phyloP scores from a whole-genome alignment of 2,797 vertebrate species.

The Etheostoma perlongum region DNA sequence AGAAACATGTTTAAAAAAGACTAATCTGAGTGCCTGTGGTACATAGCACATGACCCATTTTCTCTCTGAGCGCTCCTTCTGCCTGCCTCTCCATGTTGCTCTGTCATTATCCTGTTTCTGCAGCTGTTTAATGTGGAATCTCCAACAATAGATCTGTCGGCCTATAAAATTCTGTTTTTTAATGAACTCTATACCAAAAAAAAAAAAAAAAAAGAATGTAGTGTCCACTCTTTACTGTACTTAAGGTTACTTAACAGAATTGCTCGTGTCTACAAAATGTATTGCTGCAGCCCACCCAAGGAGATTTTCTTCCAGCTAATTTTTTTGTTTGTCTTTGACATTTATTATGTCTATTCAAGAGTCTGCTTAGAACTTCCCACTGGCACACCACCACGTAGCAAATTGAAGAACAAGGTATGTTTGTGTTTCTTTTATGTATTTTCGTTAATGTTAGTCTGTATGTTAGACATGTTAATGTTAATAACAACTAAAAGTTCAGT shows the following conservation, averaged over 20 bases:
- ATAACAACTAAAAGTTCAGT: not conserved
- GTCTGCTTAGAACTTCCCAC: not conserved
- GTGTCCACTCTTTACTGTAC: not conserved
- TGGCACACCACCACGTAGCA: not conserved
- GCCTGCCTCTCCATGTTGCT: constrained; percentile 46
- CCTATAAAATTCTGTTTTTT: constrained; percentile 16
- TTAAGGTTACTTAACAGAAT: not conserved
- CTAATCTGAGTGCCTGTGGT: constrained; percentile 57
- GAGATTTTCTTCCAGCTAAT: not conserved
- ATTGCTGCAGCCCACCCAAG: not conserved
- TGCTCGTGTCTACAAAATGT: not conserved
- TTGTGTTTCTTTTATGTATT: not conserved
- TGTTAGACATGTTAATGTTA: not conserved
- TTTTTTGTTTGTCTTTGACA: too few species aligned
- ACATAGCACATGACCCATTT: constrained; percentile 47
- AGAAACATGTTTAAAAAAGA: constrained; percentile 74
- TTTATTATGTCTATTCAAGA: too few species aligned
- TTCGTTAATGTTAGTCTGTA: not conserved
- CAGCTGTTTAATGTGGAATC: constrained; percentile 49
- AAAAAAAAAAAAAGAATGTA: too few species aligned
- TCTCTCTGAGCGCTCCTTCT: constrained; percentile 46
- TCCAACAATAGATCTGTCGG: constrained; percentile 34
- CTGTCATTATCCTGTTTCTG: constrained; percentile 76
- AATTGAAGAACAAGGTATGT: not conserved
- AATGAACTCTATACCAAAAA: not conserved